Evolutionary conservation across 2,113 vertebrate species (phyloP).

Genomic region (Nannobrachium achirus): DNA sequence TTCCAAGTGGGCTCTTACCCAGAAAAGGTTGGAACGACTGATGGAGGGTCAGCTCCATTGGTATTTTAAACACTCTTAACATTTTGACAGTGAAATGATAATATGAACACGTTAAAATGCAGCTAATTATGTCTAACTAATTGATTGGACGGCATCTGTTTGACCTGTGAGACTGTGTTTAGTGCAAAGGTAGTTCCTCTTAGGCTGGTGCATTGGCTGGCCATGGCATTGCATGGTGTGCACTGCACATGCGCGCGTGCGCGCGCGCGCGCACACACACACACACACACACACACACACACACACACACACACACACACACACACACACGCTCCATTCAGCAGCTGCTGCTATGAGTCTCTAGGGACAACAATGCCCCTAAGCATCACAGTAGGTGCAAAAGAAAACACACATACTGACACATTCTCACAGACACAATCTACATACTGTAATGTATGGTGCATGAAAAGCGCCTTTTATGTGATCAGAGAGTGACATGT

Average conservation of each 20-base stretch:
- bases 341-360: conserved; percentile 62
- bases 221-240: too few relatives aligned
- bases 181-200: conserved; percentile 40
- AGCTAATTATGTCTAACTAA: not conserved
- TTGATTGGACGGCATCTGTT: conserved; percentile 33
- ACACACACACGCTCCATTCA: conserved; percentile 57
- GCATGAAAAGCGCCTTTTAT: not conserved
- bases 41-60: not conserved
- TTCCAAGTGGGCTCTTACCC: not conserved
- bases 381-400: conserved; percentile 58
- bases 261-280: conserved; percentile 15
- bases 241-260: too few relatives aligned
- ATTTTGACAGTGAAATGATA: not conserved
- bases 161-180: conserved; percentile 53
- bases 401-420: conserved; percentile 41
- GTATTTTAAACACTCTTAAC: not conserved
- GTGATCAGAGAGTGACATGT: too few relatives aligned
- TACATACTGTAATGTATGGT: conserved; percentile 8
- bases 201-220: conserved; percentile 65
- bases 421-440: conserved; percentile 18
- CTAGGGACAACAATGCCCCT: conserved; percentile 48
- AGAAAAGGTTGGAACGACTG: not conserved
- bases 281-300: conserved; percentile 32
- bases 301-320: conserved; percentile 12
- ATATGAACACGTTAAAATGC: not conserved